These are phyloP conservation scores for Oegoconia quadripuncta DNA, from an alignment of 2,888 invertebrate species.

Conservation along the genomic window DNA sequence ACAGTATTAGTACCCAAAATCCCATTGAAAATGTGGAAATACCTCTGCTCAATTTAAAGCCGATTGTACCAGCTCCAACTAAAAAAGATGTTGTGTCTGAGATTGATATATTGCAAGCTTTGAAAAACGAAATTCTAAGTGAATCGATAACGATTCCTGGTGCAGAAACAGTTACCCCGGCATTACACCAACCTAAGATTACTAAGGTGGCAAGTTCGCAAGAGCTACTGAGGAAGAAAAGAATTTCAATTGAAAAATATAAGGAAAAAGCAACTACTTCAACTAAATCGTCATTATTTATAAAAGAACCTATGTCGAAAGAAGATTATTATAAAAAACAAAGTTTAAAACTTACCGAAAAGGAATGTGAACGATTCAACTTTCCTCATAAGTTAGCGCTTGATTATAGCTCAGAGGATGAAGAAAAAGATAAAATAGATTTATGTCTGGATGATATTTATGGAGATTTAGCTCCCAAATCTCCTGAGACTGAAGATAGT, in stretches of 20 bases:
- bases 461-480: slow-evolving; percentile 55
- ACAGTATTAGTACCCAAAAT: neutral
- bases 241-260: slow-evolving; percentile 72
- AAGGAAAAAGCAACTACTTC: slow-evolving; percentile 51
- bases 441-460: slow-evolving; percentile 38
- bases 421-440: slow-evolving; percentile 32
- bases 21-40: slow-evolving; percentile 33
- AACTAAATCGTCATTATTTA: slow-evolving; percentile 24
- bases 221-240: slow-evolving; percentile 55
- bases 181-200: slow-evolving; percentile 64
- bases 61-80: slow-evolving; percentile 28
- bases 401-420: slow-evolving; percentile 52
- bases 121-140: slow-evolving; percentile 68
- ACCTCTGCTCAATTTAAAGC: slow-evolving; percentile 50
- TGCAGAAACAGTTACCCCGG: slow-evolving; percentile 46
- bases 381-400: slow-evolving; percentile 46
- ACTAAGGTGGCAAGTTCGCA: slow-evolving; percentile 55
- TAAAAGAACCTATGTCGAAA: slow-evolving; percentile 26
- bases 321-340: slow-evolving; percentile 51
- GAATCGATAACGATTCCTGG: slow-evolving; percentile 48
- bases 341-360: slow-evolving; percentile 67
- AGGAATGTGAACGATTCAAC: slow-evolving; percentile 71
- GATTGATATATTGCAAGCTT: slow-evolving; percentile 70
- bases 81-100: slow-evolving; percentile 52
- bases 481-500: slow-evolving; percentile 54